These are phyloP conservation scores for Stenichneumon culpator DNA, from an alignment of 2,888 invertebrate species.

Conservation along the genomic window DNA sequence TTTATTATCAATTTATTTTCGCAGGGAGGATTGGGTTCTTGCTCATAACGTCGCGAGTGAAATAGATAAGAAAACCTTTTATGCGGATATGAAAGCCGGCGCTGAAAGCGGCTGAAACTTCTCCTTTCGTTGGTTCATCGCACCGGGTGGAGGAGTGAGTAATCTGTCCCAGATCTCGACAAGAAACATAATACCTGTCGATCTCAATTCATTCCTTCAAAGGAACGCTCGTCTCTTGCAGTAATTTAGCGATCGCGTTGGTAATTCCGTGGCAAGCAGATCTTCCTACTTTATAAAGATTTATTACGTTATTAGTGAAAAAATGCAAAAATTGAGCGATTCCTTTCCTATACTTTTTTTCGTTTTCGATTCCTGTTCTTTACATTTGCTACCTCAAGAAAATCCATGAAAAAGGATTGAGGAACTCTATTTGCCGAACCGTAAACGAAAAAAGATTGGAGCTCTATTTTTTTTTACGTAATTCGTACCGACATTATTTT, in stretches of 20 bases:
- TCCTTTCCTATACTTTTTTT: background rate
- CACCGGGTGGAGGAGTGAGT: constrained; percentile 88
- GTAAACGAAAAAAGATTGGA: too few relatives aligned
- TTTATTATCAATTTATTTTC: constrained; percentile 9
- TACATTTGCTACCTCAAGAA: background rate
- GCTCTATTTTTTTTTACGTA: background rate
- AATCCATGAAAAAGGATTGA: too few relatives aligned
- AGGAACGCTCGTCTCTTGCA: constrained; percentile 93
- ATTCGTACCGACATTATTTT: background rate
- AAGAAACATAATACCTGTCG: constrained; percentile 94
- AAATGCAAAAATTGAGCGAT: background rate
- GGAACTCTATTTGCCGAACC: too few relatives aligned
- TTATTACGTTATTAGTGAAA: background rate
- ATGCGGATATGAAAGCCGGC: constrained; percentile 94
- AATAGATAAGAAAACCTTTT: constrained; percentile 86
- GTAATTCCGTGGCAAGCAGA: constrained; percentile 85
- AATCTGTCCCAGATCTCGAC: constrained; percentile 92
- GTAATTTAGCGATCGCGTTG: constrained; percentile 89
- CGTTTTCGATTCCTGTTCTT: background rate
- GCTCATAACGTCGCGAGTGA: constrained; percentile 80
- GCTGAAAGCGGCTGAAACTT: constrained; percentile 99
- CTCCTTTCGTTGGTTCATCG: constrained; percentile 95
- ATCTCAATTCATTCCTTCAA: constrained; percentile 95
- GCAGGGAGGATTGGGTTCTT: constrained; percentile 85
- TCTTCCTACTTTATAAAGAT: background rate